Percentiles rank a stretch among this genome's conserved stretches.
These are phyloP conservation scores for Hippopotamus amphibius DNA, from an alignment of 2,113 vertebrate species.

Conservation along the genomic window DNA sequence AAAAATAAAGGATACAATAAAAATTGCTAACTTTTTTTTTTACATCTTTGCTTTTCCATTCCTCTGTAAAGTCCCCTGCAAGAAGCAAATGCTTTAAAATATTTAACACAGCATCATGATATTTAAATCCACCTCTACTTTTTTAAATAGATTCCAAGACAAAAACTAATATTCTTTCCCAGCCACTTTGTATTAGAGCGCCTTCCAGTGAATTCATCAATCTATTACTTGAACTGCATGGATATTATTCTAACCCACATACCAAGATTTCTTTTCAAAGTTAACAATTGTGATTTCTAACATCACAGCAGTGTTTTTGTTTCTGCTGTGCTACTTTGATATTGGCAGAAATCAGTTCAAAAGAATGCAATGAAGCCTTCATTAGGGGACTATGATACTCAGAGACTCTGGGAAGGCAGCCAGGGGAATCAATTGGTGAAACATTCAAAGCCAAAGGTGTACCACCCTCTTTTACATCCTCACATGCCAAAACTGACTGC, in stretches of 20 bases:
- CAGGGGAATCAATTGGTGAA: slow-evolving; percentile 74
- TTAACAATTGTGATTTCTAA: slow-evolving; percentile 72
- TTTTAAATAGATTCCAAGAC: slow-evolving; percentile 48
- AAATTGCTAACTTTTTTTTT: neutral
- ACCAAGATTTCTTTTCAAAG: slow-evolving; percentile 68
- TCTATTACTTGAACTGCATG: slow-evolving; percentile 53
- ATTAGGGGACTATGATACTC: slow-evolving; percentile 77
- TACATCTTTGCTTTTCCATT: neutral
- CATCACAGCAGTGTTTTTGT: slow-evolving; percentile 76
- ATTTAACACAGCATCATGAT: neutral
- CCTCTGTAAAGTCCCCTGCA: neutral
- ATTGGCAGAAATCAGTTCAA: slow-evolving; percentile 80
- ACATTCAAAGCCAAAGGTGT: slow-evolving; percentile 71
- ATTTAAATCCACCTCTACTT: slow-evolving; percentile 64
- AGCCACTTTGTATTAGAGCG: slow-evolving; percentile 58
- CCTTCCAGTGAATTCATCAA: slow-evolving; percentile 54
- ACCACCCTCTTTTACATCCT: slow-evolving; percentile 60
- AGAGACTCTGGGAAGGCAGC: slow-evolving; percentile 77
- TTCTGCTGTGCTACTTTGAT: slow-evolving; percentile 82
- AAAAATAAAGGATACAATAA: neutral
- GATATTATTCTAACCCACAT: slow-evolving; percentile 72
- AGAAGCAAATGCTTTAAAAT: slow-evolving; percentile 74
- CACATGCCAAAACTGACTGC: slow-evolving; percentile 17
- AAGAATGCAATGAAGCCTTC: slow-evolving; percentile 78
- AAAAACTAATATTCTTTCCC: slow-evolving; percentile 59